Percentiles rank a stretch among this genome's conserved stretches.
Conservation (phyloP, 2,888 invertebrate species). For the Smittia sp. region DNA sequence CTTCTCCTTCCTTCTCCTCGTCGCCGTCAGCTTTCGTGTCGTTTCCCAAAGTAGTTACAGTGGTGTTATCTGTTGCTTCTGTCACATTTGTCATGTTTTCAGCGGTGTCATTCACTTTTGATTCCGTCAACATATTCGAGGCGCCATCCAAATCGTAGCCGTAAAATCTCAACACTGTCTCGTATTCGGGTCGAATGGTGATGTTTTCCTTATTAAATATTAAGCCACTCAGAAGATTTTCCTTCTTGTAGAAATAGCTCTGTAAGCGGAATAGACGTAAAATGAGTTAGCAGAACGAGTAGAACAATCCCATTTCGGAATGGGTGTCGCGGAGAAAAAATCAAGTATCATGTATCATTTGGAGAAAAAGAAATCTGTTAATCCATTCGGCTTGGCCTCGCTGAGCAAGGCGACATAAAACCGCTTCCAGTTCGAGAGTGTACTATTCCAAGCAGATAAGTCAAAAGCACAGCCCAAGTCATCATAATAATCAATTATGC, state of each 20-base stretch:
- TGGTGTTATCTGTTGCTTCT: constrained; percentile 14
- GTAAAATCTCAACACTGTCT: constrained; percentile 71
- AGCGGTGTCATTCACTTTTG: constrained; percentile 23
- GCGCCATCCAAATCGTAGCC: constrained; percentile 69
- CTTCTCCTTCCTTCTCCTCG: constrained; percentile 42
- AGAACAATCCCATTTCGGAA: too few species aligned
- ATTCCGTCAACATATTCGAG: constrained; percentile 46
- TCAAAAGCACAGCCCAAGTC: too few species aligned
- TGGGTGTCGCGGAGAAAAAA: background rate
- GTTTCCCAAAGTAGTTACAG: constrained; percentile 31
- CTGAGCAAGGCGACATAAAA: too few species aligned
- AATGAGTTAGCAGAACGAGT: background rate
- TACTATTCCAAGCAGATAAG: too few species aligned
- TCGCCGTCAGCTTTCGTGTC: constrained; percentile 43
- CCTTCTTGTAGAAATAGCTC: constrained; percentile 80
- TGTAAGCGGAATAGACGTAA: constrained; percentile 49
- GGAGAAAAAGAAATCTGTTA: background rate
- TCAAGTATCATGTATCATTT: background rate
- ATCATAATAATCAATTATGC: constrained; percentile 22
- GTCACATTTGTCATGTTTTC: constrained; percentile 44
- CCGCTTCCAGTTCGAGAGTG: too few species aligned
- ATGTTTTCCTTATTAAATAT: constrained; percentile 77
- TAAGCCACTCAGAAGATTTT: constrained; percentile 77
- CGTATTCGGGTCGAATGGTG: constrained; percentile 69
- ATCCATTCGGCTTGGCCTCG: too few species aligned